phyloP scores from a whole-genome alignment of 2,113 vertebrate species.

The Empidonax alnorum region DNA sequence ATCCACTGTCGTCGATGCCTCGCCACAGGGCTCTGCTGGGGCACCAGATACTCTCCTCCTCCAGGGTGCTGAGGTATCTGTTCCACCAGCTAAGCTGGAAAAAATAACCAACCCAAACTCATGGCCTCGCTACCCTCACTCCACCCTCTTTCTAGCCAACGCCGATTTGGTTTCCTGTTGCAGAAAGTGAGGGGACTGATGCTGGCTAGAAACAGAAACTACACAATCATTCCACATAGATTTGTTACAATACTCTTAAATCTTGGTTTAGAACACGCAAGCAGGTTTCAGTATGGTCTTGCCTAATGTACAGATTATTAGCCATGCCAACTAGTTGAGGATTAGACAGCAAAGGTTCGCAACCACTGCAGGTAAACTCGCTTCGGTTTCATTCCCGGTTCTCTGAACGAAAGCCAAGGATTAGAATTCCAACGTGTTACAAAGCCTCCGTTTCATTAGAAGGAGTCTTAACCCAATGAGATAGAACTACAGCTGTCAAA shows the following conservation, averaged over 20 bases:
- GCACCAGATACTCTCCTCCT: neutral
- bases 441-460: neutral
- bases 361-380: neutral
- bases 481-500: neutral
- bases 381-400: neutral
- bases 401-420: neutral
- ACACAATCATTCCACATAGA: constrained; percentile 6
- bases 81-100: neutral
- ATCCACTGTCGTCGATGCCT: neutral
- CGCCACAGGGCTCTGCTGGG: neutral
- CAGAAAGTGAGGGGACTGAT: neutral
- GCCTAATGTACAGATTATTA: constrained; percentile 22
- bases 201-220: constrained; percentile 31
- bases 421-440: neutral
- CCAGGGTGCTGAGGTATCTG: neutral
- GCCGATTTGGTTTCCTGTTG: neutral
- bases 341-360: constrained; percentile 25
- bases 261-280: constrained; percentile 6
- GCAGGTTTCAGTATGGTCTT: constrained; percentile 5
- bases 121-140: neutral
- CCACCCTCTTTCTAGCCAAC: neutral
- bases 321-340: constrained; percentile 38
- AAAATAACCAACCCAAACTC: neutral
- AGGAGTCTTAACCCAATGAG: constrained; percentile 1
- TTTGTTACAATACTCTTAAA: constrained; percentile 41